Evolutionary conservation across 2,888 invertebrate genomes (phyloP), one percentile per base, ranked within the genome.

Genomic region (Hybos culiciformis): DNA sequence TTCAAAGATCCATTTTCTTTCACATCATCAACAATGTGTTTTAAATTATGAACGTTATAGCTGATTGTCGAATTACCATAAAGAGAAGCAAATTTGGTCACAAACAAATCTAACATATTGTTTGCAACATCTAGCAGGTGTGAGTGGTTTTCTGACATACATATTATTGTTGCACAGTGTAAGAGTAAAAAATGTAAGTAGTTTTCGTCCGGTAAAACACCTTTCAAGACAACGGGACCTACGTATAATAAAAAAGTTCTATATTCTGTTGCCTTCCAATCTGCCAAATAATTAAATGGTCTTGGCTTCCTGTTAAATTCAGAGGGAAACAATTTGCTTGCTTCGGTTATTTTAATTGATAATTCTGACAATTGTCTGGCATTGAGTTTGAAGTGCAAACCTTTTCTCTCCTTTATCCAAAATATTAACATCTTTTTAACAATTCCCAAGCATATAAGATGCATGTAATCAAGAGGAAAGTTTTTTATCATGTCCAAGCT

Each of bases 251-350:
- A 31, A 46, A 54, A 53, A 11, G 41, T 39, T 17, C 51, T 43
- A 37, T 29, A 52, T 46, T 54, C 53, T 6, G 47, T 44, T 6
- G 44, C 53, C 42, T 54, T 54, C 53, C 54, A 54, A 41, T 29
- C 32, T 4, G 12, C 23, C 3, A 44, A 21, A 4, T 14, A 18
- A 19, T 45, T 31, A 3, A 45, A n/a, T 6, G 9, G 11, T 26
- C 41, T 41, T 4, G 21, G 23, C 23, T 7, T 23, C n/a, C n/a
- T n/a, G n/a, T n/a, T n/a, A n/a, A n/a, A n/a, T n/a, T n/a, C n/a
- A n/a, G n/a, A n/a, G n/a, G 23, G 23, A 23, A 23, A 7, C 9
- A 9, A 7, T 23, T 32, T 9, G 33, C 4, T 15, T 21, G 8
- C 24, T 11, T 19, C 4, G 24, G 26, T 5, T 14, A 15, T 4